Evolutionary conservation across 2,888 invertebrate genomes (phyloP).

Genomic region (Coleophora deauratella): DNA sequence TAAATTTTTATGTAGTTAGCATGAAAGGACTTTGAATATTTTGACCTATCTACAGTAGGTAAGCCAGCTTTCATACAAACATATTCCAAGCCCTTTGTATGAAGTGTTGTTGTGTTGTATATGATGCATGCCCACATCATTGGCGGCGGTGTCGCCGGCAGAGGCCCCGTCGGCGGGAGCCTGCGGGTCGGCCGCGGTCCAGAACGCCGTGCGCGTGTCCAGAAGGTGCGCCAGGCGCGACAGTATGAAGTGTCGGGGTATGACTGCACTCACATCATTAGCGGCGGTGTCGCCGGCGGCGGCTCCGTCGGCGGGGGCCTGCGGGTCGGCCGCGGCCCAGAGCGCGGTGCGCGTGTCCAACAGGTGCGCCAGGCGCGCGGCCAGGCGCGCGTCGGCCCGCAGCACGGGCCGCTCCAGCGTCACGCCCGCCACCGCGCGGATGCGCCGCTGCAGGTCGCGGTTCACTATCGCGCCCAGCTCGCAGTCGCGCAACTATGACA

Average conservation of each 20-base stretch:
- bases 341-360: constrained; percentile 88
- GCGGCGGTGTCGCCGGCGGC: constrained; percentile 20
- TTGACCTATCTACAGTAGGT: too few relatives aligned
- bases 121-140: too few relatives aligned
- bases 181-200: constrained; percentile 54
- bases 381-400: constrained; percentile 92
- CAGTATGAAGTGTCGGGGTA: too few relatives aligned
- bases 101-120: too few relatives aligned
- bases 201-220: constrained; percentile 87
- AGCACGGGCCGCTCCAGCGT: constrained; percentile 92
- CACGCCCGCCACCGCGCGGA: constrained; percentile 92
- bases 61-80: too few relatives aligned
- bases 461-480: constrained; percentile 97
- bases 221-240: constrained; percentile 92
- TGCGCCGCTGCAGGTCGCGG: constrained; percentile 94
- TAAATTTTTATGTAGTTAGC: too few relatives aligned
- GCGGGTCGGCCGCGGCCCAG: constrained; percentile 68
- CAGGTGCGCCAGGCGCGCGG: constrained; percentile 92
- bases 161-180: neutral
- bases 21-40: too few relatives aligned
- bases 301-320: neutral
- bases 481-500: constrained; percentile 84
- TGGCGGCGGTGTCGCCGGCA: constrained; percentile 20
- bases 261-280: too few relatives aligned
- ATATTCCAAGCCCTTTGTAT: too few relatives aligned